Evolutionary conservation across 1,140 invertebrate genomes (phyloP), one percentile per base, ranked within the genome.

Genomic region (Tetramorium parvispinum): DNA sequence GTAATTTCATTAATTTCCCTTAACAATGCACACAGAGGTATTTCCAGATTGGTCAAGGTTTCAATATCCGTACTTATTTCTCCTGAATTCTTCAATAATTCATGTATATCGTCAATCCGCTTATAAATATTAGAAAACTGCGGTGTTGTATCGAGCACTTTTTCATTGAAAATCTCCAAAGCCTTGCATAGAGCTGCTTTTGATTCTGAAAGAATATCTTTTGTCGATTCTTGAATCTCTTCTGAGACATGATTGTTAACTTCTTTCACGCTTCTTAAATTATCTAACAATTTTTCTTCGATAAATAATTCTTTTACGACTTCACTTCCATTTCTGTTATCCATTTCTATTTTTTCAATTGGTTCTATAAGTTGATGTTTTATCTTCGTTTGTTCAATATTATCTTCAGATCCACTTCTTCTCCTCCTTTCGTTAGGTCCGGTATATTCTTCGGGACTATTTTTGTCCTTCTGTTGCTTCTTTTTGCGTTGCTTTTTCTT

Each of bases 241-340:
- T 93, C 91, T 0, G 87, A 88, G 3, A 87, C 5, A 24, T 18
- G 18, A 1, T n/a, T 43, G 21, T n/a, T 43, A 27, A 43, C 93
- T 43, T 93, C 86, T 3, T 65, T 92, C 43, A 93, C 77, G 55
- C 88, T 88, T 21, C 77, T 83, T 16, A 93, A 75, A 37, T 89
- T 92, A 32, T 92, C 89, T 1, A 94, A 40, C 18, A 93, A 65
- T 81, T 87, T 68, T 63, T 93, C 92, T 51, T 93, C 94, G 51
- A 88, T 91, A 24, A 65, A 88, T 75, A 7, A 87, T 90, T 43
- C 70, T 46, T 2, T 90, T 82, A n/a, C 81, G 49, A 16, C 63
- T 76, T 43, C 43, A 37, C 3, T 61, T 53, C 51, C 65, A 61
- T 63, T 75, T 86, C 6, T 87, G 4, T 77, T 46, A 18, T 90